Evolutionary conservation across 2,797 vertebrate species (phyloP).

Genomic region (Clarias laeviceps): DNA sequence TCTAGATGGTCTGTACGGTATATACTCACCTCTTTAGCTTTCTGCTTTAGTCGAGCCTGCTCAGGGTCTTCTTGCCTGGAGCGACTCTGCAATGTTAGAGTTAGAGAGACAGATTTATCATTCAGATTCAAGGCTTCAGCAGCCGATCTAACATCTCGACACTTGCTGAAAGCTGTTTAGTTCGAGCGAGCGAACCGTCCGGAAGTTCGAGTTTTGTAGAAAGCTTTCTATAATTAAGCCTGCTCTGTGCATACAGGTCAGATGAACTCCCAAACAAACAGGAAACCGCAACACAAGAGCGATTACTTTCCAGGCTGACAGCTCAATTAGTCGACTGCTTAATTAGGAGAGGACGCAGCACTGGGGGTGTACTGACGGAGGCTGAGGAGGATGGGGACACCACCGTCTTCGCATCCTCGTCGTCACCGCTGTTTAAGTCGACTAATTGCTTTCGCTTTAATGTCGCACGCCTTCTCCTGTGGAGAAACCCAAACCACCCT

Average conservation of each 20-base stretch:
- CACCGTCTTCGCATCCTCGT: conserved; percentile 21
- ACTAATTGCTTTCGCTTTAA: conserved; percentile 56
- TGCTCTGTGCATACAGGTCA: conserved; percentile 31
- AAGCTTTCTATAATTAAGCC: conserved; percentile 12
- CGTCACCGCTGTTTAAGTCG: conserved; percentile 46
- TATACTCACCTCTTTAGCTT: conserved; percentile 89
- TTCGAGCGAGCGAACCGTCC: not conserved
- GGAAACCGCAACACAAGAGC: conserved; percentile 43
- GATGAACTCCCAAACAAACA: conserved; percentile 36
- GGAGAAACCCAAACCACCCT: conserved; percentile 45
- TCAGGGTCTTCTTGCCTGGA: conserved; percentile 95
- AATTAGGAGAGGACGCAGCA: conserved; percentile 48
- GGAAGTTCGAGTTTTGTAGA: not conserved
- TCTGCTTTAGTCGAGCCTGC: conserved; percentile 91
- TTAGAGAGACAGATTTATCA: conserved; percentile 24
- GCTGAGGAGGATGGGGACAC: conserved; percentile 37
- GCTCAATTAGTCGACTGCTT: conserved; percentile 53
- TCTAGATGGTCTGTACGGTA: not conserved
- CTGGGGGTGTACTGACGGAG: conserved; percentile 37
- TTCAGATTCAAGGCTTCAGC: not conserved
- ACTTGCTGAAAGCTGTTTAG: not conserved
- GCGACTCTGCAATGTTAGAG: conserved; percentile 78
- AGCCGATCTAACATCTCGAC: not conserved
- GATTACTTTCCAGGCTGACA: conserved; percentile 51
- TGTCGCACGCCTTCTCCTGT: conserved; percentile 47